phyloP scores from a whole-genome alignment of 2,888 invertebrate species.

The Amphipyra berbera region DNA sequence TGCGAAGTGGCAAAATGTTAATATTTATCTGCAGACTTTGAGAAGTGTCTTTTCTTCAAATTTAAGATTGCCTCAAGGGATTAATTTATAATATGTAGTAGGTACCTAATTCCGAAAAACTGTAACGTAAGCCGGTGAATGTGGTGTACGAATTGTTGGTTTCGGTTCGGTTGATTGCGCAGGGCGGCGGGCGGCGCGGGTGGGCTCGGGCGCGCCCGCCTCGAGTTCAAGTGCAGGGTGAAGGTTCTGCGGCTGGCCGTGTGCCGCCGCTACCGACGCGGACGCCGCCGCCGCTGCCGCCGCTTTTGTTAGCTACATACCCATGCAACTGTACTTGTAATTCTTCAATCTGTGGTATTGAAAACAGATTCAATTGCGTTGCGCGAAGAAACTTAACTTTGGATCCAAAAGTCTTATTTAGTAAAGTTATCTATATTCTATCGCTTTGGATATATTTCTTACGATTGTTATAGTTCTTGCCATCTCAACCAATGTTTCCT shows the following conservation, averaged over 20 bases:
- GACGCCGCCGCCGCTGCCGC: constrained; percentile 36
- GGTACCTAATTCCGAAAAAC: constrained; percentile 42
- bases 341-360: constrained; percentile 2
- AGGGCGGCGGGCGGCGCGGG: constrained; percentile 66
- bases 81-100: constrained; percentile 4
- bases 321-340: constrained; percentile 37
- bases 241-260: constrained; percentile 76
- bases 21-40: constrained; percentile 35
- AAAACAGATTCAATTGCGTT: not conserved
- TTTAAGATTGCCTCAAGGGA: constrained; percentile 11
- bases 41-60: constrained; percentile 16
- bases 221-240: constrained; percentile 88
- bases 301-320: constrained; percentile 39
- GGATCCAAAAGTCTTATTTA: not conserved
- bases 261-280: constrained; percentile 35
- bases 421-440: no score
- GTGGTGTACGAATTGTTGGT: constrained; percentile 71
- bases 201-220: constrained; percentile 59
- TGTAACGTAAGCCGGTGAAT: constrained; percentile 52
- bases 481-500: no score
- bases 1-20: constrained; percentile 24
- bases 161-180: constrained; percentile 78
- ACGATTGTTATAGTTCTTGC: no score
- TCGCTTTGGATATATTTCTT: no score
- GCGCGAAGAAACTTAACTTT: not conserved